Base-by-base conservation (phyloP, 2,797 vertebrate genomes). In the Sebastes melanostomus region DNA sequence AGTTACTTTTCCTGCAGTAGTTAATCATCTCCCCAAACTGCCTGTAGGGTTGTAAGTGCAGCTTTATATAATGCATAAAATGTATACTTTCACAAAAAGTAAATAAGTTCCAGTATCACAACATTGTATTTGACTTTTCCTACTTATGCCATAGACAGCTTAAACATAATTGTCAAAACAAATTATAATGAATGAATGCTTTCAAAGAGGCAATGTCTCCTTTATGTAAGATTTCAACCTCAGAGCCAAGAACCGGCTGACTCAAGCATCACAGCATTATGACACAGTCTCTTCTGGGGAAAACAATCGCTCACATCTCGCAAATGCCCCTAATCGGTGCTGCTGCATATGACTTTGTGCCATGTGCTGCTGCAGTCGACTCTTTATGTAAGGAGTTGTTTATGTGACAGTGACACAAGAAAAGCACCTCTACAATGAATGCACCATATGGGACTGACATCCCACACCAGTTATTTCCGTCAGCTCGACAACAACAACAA, bases 331-430 rank as follows among this genome's bases (percentile, higher is more conserved):
- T 29, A 11, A 46, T 55, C 52, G 67, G 22, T 14, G 36, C 68
- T 54, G 84, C 84, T 74, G 84, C 84, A 56, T 74, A 76, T 58
- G 59, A 75, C 86, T 61, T 78, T 78, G 1, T 22, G 84, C 66
- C 84, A 85, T 87, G 90, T 88, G 88, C 79, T 20, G 50, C 82
- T 59, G 87, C 84, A 67, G 80, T 8, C 6, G 52, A 79, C 58
- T 62, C 78, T 91, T 92, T 91, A 88, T 86, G 85, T 89, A 91
- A 93, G 87, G 77, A 66, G 27, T 46, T 70, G 81, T 85, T 66
- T 38, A 59, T 85, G 72, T 72, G 85, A 79, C 78, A 24, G 61
- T 8, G 75, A 76, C 56, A 65, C 42, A 63, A 74, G 22, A 25
- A 38, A 25, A 50, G 68, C 58, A 22, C 70, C 29, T 71, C 73